Base-by-base conservation (phyloP, 2,113 vertebrate genomes). In the Alaudala cheleensis region DNA sequence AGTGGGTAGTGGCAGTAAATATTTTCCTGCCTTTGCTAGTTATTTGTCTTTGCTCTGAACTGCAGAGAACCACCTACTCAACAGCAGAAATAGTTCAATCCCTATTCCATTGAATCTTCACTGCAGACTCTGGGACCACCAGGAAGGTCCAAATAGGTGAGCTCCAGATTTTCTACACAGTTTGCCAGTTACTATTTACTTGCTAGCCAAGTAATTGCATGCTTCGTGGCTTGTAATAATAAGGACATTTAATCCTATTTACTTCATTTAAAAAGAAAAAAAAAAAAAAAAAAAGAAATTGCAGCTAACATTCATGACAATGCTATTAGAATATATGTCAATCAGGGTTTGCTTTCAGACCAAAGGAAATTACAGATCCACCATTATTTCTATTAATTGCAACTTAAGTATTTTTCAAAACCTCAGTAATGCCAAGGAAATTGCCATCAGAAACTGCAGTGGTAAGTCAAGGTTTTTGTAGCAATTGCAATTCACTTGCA, bases 11-110 rank as follows among this genome's bases (percentile, higher is more conserved):
- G 79, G 71, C 89, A 74, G 74, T 91, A 95, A 97, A 96, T 95
- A 95, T 96, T 97, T 96, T 85, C 81, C 66, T 93, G 93, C 87
- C 85, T 80, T 92, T 92, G 91, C 66, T 95, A 90, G 87, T 47
- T 94, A 95, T 94, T 95, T 96, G 67, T 80, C 92, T 93, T 90
- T 88, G 44, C 71, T 90, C 81, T 92, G 74, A 94, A 66, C 64
- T 90, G 87, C 50, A 97, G 72, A 92, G 95, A 97, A 95, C 95
- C 92, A 95, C 92, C 93, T 73, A 97, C 90, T 91, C 74, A 83
- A 16, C 71, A 85, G 73, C 87, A 95, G 90, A 90, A 96, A 95
- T 90, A 96, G 81, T 76, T 81, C 66, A 54, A 28, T 81, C 47
- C 12, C 87, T 65, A 9, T 66, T 42, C 42, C 45, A 60, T 24